Percentiles rank a stretch among this genome's conserved stretches.
phyloP scores from a whole-genome alignment of 2,113 vertebrate genomes.

The Bujurquina vittata region DNA sequence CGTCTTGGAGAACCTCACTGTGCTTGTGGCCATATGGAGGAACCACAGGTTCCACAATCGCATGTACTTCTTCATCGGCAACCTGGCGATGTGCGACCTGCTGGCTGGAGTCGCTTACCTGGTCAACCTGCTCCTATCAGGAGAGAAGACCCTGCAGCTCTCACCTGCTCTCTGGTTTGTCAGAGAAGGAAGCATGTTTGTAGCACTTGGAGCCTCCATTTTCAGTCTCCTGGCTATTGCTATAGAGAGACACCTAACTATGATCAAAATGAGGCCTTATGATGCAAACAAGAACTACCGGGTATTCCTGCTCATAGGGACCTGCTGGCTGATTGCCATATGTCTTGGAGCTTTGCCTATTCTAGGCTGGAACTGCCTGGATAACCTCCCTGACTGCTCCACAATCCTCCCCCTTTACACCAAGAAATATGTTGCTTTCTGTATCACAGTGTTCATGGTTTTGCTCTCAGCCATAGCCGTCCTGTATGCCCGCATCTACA shows the following conservation, averaged over 20 bases:
- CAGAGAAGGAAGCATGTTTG: slow-evolving; percentile 95
- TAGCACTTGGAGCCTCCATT: slow-evolving; percentile 91
- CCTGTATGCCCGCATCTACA: slow-evolving; percentile 93
- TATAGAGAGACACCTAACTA: slow-evolving; percentile 95
- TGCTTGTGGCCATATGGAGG: slow-evolving; percentile 94
- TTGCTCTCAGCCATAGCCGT: slow-evolving; percentile 89
- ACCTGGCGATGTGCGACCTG: slow-evolving; percentile 95
- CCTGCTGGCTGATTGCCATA: slow-evolving; percentile 91
- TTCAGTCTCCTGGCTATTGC: slow-evolving; percentile 96
- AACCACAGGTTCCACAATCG: slow-evolving; percentile 95
- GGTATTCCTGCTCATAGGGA: slow-evolving; percentile 94
- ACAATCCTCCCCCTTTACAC: slow-evolving; percentile 92
- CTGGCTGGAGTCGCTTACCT: slow-evolving; percentile 90
- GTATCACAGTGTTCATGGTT: slow-evolving; percentile 88
- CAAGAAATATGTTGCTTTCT: slow-evolving; percentile 94
- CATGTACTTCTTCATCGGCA: slow-evolving; percentile 98
- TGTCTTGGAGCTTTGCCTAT: slow-evolving; percentile 90
- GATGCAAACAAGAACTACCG: slow-evolving; percentile 93
- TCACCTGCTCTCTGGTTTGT: slow-evolving; percentile 89
- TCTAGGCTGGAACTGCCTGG: slow-evolving; percentile 95
- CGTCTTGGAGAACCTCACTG: slow-evolving; percentile 93
- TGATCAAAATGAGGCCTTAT: slow-evolving; percentile 98
- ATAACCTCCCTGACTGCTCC: slow-evolving; percentile 89
- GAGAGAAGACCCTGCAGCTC: slow-evolving; percentile 87
- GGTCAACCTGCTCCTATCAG: slow-evolving; percentile 93